phyloP scores from a whole-genome alignment of 1,140 invertebrate genomes.

The Triops longicaudatus region DNA sequence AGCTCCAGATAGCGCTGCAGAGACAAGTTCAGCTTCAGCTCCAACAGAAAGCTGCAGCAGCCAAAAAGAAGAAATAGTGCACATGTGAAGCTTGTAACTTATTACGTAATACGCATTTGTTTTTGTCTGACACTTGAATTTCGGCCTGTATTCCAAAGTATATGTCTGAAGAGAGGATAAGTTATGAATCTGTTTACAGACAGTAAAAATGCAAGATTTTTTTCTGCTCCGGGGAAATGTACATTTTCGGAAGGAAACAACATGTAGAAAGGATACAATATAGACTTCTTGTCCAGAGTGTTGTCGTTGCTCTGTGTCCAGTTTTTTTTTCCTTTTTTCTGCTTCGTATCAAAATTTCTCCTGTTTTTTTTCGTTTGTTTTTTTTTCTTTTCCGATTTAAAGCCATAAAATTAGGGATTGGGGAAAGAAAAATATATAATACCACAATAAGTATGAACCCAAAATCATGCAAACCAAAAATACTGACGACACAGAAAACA shows the following conservation, averaged over 20 bases:
- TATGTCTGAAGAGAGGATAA: neutral
- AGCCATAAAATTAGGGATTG: neutral
- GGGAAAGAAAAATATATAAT: neutral
- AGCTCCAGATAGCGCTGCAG: slow-evolving; percentile 27
- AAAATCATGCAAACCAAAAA: neutral
- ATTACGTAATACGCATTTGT: neutral
- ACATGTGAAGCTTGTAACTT: neutral
- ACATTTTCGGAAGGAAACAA: neutral
- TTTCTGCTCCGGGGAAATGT: neutral
- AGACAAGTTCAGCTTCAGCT: slow-evolving; percentile 25
- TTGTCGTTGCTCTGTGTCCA: neutral
- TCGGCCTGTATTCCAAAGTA: neutral
- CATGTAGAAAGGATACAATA: neutral
- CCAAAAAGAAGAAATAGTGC: neutral
- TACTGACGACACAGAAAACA: neutral
- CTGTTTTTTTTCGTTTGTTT: no score
- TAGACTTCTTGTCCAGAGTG: neutral
- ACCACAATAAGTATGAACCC: neutral
- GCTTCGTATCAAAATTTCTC: no score
- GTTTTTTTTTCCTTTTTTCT: neutral
- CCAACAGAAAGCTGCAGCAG: slow-evolving; percentile 18
- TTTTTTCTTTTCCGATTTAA: no score
- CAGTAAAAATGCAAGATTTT: neutral
- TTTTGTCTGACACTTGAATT: neutral
- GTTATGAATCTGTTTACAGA: neutral